Percentiles rank a stretch among this genome's conserved stretches.
phyloP scores from a whole-genome alignment of 1,140 invertebrate genomes.

The Aphelenchoides fujianensis region DNA sequence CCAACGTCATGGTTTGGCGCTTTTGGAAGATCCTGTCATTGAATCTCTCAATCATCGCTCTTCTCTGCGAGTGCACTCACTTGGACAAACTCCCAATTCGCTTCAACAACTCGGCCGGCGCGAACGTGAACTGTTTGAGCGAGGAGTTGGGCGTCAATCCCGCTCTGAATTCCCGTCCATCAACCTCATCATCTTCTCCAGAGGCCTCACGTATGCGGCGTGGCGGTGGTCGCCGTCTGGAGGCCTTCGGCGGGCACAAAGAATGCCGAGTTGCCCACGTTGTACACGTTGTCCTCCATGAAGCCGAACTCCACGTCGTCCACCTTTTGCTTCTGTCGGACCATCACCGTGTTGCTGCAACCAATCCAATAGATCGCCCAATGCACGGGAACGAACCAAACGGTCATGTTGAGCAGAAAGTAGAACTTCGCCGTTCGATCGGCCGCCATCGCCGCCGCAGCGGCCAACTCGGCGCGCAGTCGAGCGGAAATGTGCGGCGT shows the following conservation, averaged over 20 bases:
- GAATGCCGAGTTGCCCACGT: conserved; percentile 33
- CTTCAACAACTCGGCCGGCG: conserved; percentile 14
- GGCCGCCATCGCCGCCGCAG: background rate
- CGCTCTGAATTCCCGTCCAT: no score
- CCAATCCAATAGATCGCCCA: conserved; percentile 1
- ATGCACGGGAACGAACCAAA: conserved; percentile 65
- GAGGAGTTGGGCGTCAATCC: conserved; percentile 15
- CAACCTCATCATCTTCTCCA: no score
- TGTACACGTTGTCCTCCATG: conserved; percentile 31
- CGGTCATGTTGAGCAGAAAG: conserved; percentile 83
- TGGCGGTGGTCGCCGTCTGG: background rate
- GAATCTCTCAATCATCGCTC: conserved; percentile 5
- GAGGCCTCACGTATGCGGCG: background rate
- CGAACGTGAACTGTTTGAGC: conserved; percentile 23
- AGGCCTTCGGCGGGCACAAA: conserved; percentile 16
- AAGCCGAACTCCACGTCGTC: conserved; percentile 36
- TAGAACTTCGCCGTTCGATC: conserved; percentile 70
- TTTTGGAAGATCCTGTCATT: conserved; percentile 24
- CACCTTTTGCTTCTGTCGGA: conserved; percentile 62
- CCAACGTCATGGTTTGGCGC: conserved; percentile 12
- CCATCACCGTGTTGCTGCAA: conserved; percentile 84
- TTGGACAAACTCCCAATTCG: conserved; percentile 35
- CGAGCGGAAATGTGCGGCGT: background rate
- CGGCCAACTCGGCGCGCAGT: conserved; percentile 7
- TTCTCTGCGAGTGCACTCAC: conserved; percentile 24